These are phyloP conservation scores for Botia kubotai DNA, from an alignment of 2,797 vertebrate species.

Conservation along the genomic window DNA sequence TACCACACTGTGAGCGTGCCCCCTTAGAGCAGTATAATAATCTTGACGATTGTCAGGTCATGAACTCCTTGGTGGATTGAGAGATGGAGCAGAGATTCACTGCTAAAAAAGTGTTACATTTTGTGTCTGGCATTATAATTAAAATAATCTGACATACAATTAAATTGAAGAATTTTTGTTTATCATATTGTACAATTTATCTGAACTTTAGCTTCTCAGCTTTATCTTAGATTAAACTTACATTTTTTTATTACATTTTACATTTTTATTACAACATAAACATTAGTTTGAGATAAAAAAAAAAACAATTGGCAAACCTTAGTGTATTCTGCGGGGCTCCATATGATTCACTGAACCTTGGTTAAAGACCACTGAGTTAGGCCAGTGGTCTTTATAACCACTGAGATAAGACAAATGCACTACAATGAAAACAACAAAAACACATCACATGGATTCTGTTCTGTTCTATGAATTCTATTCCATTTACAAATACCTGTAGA, in stretches of 20 bases:
- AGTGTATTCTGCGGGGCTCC: background rate
- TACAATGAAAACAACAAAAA: background rate
- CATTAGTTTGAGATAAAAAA: background rate
- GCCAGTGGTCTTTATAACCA: no score
- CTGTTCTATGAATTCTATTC: no score
- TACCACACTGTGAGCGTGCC: background rate
- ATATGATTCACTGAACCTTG: no score
- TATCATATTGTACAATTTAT: background rate
- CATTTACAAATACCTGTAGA: background rate
- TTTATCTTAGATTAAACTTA: background rate
- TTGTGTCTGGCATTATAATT: no score
- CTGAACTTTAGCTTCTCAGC: background rate
- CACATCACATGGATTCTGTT: background rate
- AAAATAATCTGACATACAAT: no score
- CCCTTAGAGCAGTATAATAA: background rate
- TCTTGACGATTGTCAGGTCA: background rate
- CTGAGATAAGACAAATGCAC: background rate
- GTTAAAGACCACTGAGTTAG: no score
- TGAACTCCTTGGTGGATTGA: background rate
- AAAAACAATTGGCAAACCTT: background rate
- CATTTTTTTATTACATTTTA: background rate
- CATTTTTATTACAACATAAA: no score
- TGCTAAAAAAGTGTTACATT: background rate
- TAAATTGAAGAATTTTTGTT: no score
- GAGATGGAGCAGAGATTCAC: background rate